phyloP scores from a whole-genome alignment of 2,797 vertebrate species.

The Melanotaenia parkinsoni region DNA sequence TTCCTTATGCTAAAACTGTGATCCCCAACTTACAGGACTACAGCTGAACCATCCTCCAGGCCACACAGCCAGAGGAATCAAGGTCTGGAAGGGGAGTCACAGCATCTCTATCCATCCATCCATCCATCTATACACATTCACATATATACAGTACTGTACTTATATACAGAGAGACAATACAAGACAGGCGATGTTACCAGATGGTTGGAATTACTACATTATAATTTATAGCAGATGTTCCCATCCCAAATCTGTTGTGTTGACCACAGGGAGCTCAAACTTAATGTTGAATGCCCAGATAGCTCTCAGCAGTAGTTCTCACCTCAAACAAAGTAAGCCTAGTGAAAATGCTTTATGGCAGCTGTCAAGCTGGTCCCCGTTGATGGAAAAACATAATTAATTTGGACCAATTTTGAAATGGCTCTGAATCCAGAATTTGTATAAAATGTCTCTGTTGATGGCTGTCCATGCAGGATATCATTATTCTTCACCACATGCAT shows the following conservation, averaged over 20 bases:
- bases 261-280: slow-evolving; percentile 49
- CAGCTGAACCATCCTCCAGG: too few species aligned
- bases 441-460: slow-evolving; percentile 60
- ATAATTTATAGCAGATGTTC: slow-evolving; percentile 67
- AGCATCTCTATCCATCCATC: too few species aligned
- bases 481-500: slow-evolving; percentile 72
- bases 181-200: slow-evolving; percentile 58
- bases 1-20: too few species aligned
- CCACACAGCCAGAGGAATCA: too few species aligned
- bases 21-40: too few species aligned
- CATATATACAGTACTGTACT: too few species aligned
- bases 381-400: slow-evolving; percentile 68
- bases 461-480: slow-evolving; percentile 47
- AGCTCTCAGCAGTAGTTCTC: slow-evolving; percentile 58
- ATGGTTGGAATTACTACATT: slow-evolving; percentile 52
- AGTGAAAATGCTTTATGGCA: slow-evolving; percentile 46
- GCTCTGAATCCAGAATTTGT: slow-evolving; percentile 53
- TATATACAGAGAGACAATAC: neutral
- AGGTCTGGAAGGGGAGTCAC: too few species aligned
- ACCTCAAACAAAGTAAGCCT: slow-evolving; percentile 47
- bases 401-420: slow-evolving; percentile 61
- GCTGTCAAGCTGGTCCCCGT: slow-evolving; percentile 46
- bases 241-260: slow-evolving; percentile 34
- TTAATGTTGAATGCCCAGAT: slow-evolving; percentile 60
- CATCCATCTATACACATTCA: too few species aligned